Evolutionary conservation across 2,888 invertebrate species (phyloP), one percentile per base, ranked within the genome.

Genomic region (Xestia rhomboidea): DNA sequence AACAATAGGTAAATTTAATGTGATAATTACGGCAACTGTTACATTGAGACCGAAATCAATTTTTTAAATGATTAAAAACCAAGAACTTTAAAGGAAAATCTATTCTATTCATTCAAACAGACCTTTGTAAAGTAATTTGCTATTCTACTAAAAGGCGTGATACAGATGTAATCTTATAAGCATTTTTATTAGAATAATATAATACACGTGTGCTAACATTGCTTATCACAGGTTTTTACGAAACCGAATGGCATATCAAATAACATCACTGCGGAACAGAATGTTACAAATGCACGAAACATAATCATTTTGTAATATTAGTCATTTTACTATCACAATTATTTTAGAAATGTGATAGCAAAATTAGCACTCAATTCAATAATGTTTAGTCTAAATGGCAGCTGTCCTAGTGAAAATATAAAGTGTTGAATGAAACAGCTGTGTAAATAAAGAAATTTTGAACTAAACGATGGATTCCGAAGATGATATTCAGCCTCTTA

Each of bases 401-500:
- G 54, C 57, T 51, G 27, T 38, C 0, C 0, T 18, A 44, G n/a
- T 60, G 41, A 34, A 60, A 73, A 82, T n/a, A 27, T 62, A 60
- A 76, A 73, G 34, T 70, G 21, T 68, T 72, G 11, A 76, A 49
- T 73, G 18, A 67, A 73, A 68, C 67, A 64, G 34, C 66, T 79
- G 75, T 63, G 67, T 72, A 60, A 82, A 71, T 38, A 75, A 62
- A 41, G 49, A 73, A 76, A 73, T 57, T 54, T 44, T 83, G 8
- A 63, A 13, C 13, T 44, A 54, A 80, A 90, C 68, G 38, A 95
- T 95, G 94, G 93, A 93, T 72, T 93, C 91, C 0, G 96, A 96
- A 72, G 96, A 96, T 75, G 96, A 95, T 84, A 89, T 92, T 82
- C 94, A 92, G 68, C 96, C 96, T 10, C 90, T 96, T 10, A 95